A percentile compares a stretch with the other conserved stretches of the same genome.
Conservation (phyloP, 2,888 invertebrate genomes). For the Tenthredo distinguenda region DNA sequence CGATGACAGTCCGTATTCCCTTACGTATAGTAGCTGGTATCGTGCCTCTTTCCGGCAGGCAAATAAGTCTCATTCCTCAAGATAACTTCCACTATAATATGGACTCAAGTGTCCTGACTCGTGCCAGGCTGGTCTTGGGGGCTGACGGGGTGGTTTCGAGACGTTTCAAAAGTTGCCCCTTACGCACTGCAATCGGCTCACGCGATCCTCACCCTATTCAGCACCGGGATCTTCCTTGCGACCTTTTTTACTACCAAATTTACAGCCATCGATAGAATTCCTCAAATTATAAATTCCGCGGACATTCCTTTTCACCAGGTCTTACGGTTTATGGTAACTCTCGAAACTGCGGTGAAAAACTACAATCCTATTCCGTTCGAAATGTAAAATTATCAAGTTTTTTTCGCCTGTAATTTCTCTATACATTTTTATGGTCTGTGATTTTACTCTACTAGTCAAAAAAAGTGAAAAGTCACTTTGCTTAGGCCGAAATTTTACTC, state of each 20-base stretch:
- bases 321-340: not conserved
- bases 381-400: not conserved
- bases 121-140: conserved; percentile 43
- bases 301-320: not conserved
- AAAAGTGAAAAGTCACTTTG: too few species aligned
- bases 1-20: conserved; percentile 35
- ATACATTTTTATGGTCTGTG: too few species aligned
- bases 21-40: conserved; percentile 24
- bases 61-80: conserved; percentile 24
- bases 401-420: not conserved
- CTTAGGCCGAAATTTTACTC: too few species aligned
- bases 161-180: conserved; percentile 36
- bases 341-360: not conserved
- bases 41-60: conserved; percentile 45
- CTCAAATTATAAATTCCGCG: not conserved
- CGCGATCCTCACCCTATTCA: conserved; percentile 39
- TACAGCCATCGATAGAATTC: conserved; percentile 5
- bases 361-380: not conserved
- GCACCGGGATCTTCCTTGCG: conserved; percentile 27
- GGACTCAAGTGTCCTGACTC: conserved; percentile 28
- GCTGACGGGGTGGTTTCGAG: conserved; percentile 1
- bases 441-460: too few species aligned
- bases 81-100: conserved; percentile 25
- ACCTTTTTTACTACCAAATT: not conserved
- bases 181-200: conserved; percentile 21